Base-by-base conservation (phyloP, 2,113 vertebrate genomes). In the Hipposideros armiger region DNA sequence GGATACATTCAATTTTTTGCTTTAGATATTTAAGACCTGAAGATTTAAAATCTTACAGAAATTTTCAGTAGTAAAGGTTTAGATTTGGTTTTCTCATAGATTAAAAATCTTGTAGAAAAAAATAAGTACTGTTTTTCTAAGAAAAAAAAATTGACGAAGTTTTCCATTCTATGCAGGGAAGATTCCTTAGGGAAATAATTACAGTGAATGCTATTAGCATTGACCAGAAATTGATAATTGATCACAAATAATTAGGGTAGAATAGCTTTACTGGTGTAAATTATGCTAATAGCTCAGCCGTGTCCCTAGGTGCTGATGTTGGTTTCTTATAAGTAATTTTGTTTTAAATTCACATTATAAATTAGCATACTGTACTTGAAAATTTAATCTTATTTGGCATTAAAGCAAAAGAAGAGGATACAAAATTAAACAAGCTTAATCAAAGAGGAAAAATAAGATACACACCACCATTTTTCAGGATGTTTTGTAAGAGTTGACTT, bases 311-410 rank as follows among this genome's bases (percentile, higher is more conserved):
- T 97, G 92, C 97, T 97, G 95, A 95, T 97, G 94, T 93, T 96
- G 80, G 89, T 97, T 97, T 94, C 85, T 98, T 98, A 88, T 94
- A 98, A 98, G 94, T 97, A 85, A 88, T 98, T 98, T 98, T 98
- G 70, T 96, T 95, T 97, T 94, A 97, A 95, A 97, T 98, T 98
- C 93, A 95, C 91, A 97, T 98, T 98, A 98, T 98, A 97, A 98
- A 98, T 98, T 98, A 98, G 97, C 96, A 97, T 98, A 96, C 96
- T 97, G 86, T 97, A 98, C 95, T 98, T 98, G 97, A 98, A 98
- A 98, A 96, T 98, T 98, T 98, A 98, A 98, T 98, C 97, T 97
- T 97, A 92, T 98, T 98, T 98, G 97, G 95, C 95, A 98, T 98
- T 98, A 98, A 98, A 98, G 96, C 90, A 98, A 93, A 98, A 85